Conservation (phyloP, 2,113 vertebrate species). For the Hippolais icterina region DNA sequence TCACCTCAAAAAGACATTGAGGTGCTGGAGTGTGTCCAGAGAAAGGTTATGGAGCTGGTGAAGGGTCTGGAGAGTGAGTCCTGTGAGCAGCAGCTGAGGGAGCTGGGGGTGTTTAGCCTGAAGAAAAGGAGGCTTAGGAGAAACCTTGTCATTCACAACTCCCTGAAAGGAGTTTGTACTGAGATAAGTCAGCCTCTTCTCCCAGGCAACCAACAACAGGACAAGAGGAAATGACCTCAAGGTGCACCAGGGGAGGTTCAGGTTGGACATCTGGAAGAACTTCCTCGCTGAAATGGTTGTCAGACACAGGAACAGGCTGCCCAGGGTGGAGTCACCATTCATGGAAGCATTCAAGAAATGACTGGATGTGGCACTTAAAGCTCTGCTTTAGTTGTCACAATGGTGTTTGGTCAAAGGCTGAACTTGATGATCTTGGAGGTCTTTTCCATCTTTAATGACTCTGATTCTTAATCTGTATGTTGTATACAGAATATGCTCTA, state of each 20-base stretch:
- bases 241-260: not conserved
- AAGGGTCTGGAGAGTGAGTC: too few species aligned
- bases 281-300: not conserved
- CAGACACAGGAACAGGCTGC: not conserved
- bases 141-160: not conserved
- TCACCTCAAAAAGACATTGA: not conserved
- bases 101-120: not conserved
- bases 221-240: not conserved
- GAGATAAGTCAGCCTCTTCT: not conserved
- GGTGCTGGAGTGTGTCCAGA: not conserved
- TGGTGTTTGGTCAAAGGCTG: not conserved
- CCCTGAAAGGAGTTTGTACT: not conserved
- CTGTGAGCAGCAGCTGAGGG: not conserved
- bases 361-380: not conserved
- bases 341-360: rapidly evolving
- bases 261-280: not conserved
- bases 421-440: not conserved
- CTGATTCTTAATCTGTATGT: not conserved
- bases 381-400: not conserved
- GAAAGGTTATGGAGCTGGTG: not conserved
- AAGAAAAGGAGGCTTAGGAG: not conserved
- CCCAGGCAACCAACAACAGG: not conserved
- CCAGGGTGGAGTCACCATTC: not conserved
- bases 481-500: not conserved
- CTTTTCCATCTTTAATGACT: not conserved